These are phyloP conservation scores for Gallinago media DNA, from an alignment of 2,113 vertebrate genomes.

Conservation along the genomic window DNA sequence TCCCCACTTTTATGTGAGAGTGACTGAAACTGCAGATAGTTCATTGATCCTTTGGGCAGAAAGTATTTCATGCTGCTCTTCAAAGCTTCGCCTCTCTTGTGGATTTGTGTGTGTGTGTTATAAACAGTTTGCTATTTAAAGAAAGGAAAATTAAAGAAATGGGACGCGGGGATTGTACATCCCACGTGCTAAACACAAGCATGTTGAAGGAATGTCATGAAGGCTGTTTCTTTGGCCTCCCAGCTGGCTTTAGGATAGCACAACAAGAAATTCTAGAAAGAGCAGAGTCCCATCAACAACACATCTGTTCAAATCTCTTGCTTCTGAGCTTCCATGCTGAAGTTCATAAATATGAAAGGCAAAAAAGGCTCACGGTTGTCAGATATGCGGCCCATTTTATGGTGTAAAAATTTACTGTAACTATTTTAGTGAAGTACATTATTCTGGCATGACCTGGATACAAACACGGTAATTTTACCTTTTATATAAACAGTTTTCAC, in stretches of 20 bases:
- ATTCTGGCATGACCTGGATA: not conserved
- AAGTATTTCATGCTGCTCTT: not conserved
- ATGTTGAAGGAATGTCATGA: not conserved
- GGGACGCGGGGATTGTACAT: not conserved
- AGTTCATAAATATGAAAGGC: constrained; percentile 31
- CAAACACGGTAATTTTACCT: not conserved
- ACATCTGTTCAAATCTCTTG: constrained; percentile 44
- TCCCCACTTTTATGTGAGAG: not conserved
- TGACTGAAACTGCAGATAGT: not conserved
- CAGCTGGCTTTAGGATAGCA: not conserved
- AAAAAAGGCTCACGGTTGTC: not conserved
- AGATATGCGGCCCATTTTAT: not conserved
- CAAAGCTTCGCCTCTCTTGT: not conserved
- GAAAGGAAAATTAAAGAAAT: not conserved
- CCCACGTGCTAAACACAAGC: not conserved
- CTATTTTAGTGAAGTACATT: not conserved
- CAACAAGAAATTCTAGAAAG: not conserved
- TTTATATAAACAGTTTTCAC: not conserved
- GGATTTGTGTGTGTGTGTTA: not conserved
- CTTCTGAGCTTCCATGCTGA: not conserved
- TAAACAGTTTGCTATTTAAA: not conserved
- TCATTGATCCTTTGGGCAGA: not conserved
- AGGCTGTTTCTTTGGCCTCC: not conserved
- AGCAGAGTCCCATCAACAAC: constrained; percentile 30
- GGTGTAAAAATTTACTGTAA: not conserved